phyloP scores from a whole-genome alignment of 2,797 vertebrate genomes.

The Gallinago solitaria region DNA sequence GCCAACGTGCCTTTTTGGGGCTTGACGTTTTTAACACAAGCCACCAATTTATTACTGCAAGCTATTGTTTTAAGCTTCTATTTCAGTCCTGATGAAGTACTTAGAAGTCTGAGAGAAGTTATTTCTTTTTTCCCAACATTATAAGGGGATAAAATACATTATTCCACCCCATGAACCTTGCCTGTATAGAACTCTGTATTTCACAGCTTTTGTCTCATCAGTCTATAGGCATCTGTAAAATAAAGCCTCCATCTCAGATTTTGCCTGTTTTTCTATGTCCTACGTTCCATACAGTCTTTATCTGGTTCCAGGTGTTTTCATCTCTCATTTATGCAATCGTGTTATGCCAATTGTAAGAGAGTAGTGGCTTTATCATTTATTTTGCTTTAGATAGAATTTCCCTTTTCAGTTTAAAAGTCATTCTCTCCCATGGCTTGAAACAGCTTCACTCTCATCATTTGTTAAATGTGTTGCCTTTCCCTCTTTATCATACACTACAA shows the following conservation, averaged over 20 bases:
- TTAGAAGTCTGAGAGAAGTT: background rate
- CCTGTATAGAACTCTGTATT: background rate
- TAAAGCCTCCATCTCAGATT: background rate
- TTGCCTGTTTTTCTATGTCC: background rate
- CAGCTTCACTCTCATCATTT: background rate
- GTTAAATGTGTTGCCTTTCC: background rate
- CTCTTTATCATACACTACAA: background rate
- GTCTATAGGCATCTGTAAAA: background rate
- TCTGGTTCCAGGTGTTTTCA: background rate
- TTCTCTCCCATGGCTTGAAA: background rate
- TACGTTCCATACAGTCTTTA: background rate
- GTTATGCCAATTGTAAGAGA: background rate
- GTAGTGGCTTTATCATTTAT: background rate
- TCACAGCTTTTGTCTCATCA: background rate
- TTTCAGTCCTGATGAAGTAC: background rate
- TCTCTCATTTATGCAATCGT: background rate
- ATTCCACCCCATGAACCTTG: background rate
- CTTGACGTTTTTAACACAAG: background rate
- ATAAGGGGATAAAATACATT: background rate
- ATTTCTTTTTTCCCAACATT: background rate
- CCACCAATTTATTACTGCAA: background rate
- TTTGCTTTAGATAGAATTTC: background rate
- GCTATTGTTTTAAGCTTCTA: background rate
- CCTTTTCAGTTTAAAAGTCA: background rate
- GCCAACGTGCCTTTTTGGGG: background rate